Evolutionary conservation across 1,140 invertebrate species (phyloP).

Genomic region (Zaprionus inermis): DNA sequence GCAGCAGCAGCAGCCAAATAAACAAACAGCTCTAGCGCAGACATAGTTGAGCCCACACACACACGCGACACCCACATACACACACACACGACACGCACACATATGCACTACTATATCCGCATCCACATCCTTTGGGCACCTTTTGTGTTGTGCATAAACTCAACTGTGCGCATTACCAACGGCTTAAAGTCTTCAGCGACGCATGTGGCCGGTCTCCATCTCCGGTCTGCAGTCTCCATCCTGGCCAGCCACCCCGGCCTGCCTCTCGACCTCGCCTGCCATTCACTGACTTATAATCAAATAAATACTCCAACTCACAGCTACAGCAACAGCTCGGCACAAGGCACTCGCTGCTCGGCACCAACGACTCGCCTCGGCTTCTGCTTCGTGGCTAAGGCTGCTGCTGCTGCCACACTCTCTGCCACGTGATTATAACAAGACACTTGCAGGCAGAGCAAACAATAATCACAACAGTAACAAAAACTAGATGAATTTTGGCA

Average conservation of each 20-base stretch:
- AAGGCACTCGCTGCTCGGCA: background rate
- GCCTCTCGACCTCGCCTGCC: background rate
- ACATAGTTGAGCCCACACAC: background rate
- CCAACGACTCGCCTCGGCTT: background rate
- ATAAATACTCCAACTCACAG: slow-evolving; percentile 56
- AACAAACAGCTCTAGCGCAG: slow-evolving; percentile 2
- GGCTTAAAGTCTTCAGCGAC: slow-evolving; percentile 76
- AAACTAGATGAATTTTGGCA: background rate
- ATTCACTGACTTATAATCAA: slow-evolving; percentile 62
- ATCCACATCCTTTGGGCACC: slow-evolving; percentile 60
- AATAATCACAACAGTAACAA: slow-evolving; percentile 19
- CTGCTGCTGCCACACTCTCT: slow-evolving; percentile 14
- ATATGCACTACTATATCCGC: slow-evolving; percentile 15
- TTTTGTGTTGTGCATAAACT: slow-evolving; percentile 69
- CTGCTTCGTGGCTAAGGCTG: background rate
- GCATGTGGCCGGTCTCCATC: slow-evolving; percentile 41
- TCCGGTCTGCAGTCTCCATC: background rate
- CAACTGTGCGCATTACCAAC: slow-evolving; percentile 69
- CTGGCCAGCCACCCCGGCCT: background rate
- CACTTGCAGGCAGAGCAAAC: slow-evolving; percentile 21
- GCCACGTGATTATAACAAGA: slow-evolving; percentile 65
- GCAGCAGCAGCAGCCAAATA: background rate
- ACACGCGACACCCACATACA: background rate
- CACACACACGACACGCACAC: background rate
- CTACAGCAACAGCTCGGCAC: background rate